These are phyloP conservation scores for Cyaniris semiargus DNA, from an alignment of 2,888 invertebrate species.

Conservation along the genomic window DNA sequence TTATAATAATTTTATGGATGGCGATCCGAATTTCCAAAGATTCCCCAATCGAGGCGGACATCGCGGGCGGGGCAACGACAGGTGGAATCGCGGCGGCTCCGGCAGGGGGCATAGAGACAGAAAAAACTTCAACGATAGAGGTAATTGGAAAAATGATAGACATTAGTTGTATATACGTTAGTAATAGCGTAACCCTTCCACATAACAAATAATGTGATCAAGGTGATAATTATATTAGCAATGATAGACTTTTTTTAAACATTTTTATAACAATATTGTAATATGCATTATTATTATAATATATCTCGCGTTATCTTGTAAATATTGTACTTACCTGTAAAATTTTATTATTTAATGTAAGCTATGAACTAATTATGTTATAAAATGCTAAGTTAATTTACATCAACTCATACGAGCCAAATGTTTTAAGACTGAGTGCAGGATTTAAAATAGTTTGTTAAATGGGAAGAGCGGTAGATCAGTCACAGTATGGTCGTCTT, in stretches of 20 bases:
- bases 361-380: conserved; percentile 41
- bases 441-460: conserved; percentile 54
- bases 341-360: conserved; percentile 51
- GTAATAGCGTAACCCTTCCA: conserved; percentile 54
- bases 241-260: conserved; percentile 56
- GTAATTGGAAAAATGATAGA: conserved; percentile 78
- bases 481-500: background rate
- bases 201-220: conserved; percentile 64
- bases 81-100: conserved; percentile 72
- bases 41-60: conserved; percentile 70
- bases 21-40: conserved; percentile 67
- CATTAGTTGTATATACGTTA: conserved; percentile 57
- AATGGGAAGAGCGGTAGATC: conserved; percentile 31
- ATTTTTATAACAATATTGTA: conserved; percentile 52
- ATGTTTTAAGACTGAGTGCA: conserved; percentile 78
- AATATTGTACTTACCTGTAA: conserved; percentile 44
- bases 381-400: conserved; percentile 50
- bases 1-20: conserved; percentile 69
- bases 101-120: conserved; percentile 73
- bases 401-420: conserved; percentile 75
- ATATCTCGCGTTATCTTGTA: conserved; percentile 29
- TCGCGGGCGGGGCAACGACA: conserved; percentile 69
- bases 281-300: conserved; percentile 46
- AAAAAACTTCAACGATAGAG: conserved; percentile 74
- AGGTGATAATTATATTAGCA: conserved; percentile 63